Evolutionary conservation across 2,888 invertebrate species (phyloP), one percentile per base, ranked within the genome.

Genomic region (Frankliniella fusca): DNA sequence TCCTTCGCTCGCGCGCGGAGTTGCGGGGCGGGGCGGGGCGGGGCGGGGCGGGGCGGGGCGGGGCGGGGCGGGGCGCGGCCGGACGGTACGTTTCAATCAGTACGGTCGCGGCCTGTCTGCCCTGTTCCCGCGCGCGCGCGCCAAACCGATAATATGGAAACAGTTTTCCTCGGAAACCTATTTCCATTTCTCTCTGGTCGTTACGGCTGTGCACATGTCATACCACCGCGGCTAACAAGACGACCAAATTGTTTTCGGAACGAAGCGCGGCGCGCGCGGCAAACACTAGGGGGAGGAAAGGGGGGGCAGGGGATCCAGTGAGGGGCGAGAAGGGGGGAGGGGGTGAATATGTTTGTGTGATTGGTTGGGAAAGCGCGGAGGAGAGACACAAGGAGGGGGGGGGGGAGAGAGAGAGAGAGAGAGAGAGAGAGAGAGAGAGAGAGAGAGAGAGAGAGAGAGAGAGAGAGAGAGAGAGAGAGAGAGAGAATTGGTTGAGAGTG

Each of bases 351-450:
- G 38, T 48, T 80, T 80, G 38, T 80, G 80, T 38, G 80, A 48
- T 38, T 80, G 80, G 80, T 80, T 48, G 38, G n/a, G 80, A n/a
- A 80, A 80, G n/a, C 70, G 23, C 70, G 5, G 80, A 48, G 80
- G 80, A n/a, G 48, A 80, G n/a, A 48, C 38, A 80, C 11, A 20
- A 61, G 61, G 10, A 20, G 38, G 38, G 38, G 38, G 38, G 5
- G 38, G 38, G 38, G 38, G 61, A 5, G 80, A n/a, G 48, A 80
- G n/a, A 48, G 15, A 80, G n/a, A 20, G 18, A 18, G 10, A 20
- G 38, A 5, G 38, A 5, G 38, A 38, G 38, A 5, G 38, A 5
- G 61, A 5, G 80, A n/a, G 48, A 80, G n/a, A 48, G 15, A 80
- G n/a, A 20, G 18, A 18, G 10, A 20, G 38, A 5, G 38, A 5